Conservation (phyloP, 2,888 invertebrate species). For the Ichneumoninae sp. region DNA sequence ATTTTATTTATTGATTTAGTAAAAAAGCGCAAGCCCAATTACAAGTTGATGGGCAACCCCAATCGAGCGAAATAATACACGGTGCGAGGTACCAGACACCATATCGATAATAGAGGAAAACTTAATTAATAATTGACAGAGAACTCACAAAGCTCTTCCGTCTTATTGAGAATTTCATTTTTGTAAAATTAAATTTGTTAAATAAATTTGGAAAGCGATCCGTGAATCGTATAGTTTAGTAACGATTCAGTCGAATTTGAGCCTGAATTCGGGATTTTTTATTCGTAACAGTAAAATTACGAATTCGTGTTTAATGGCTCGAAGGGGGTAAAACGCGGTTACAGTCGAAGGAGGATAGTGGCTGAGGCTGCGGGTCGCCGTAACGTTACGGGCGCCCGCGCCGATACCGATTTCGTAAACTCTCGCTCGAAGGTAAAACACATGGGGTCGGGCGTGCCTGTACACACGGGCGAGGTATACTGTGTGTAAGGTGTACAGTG, state of each 20-base stretch:
- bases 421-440: slow-evolving; percentile 29
- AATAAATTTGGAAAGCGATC: too few relatives aligned
- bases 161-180: too few relatives aligned
- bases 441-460: neutral
- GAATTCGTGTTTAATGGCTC: neutral
- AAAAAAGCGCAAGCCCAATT: too few relatives aligned
- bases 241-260: neutral
- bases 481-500: neutral
- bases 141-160: too few relatives aligned
- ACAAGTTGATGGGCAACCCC: too few relatives aligned
- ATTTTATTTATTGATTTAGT: too few relatives aligned
- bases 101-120: too few relatives aligned
- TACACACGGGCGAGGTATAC: neutral
- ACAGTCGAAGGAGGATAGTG: neutral
- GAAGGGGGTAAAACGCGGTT: neutral
- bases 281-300: neutral
- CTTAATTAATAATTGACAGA: too few relatives aligned
- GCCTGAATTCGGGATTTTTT: neutral
- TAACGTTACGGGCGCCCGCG: slow-evolving; percentile 31
- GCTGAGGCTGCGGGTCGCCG: neutral
- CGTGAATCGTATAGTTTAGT: too few relatives aligned
- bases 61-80: too few relatives aligned
- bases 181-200: too few relatives aligned
- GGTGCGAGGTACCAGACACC: too few relatives aligned
- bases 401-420: slow-evolving; percentile 36